A percentile compares a stretch with the other conserved stretches of the same genome.
phyloP scores from a whole-genome alignment of 53 echinoderm and acorn worm species.

The Stichopus horrens region DNA sequence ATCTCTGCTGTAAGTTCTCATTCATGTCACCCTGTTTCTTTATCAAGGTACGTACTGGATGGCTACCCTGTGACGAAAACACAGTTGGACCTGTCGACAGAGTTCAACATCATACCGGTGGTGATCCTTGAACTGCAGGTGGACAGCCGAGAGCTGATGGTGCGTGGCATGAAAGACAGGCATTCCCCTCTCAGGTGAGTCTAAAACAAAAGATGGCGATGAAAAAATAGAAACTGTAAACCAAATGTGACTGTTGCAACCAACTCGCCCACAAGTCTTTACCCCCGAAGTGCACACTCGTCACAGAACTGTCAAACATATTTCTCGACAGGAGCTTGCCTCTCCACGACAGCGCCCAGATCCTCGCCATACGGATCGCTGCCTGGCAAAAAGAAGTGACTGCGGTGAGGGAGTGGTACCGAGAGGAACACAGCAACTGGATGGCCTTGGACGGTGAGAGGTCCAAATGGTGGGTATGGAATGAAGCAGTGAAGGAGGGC shows the following conservation, averaged over 20 bases:
- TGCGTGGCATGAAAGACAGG: slow-evolving; percentile 92
- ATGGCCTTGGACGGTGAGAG: slow-evolving; percentile 73
- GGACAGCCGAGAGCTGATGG: slow-evolving; percentile 95
- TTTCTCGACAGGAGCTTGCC: slow-evolving; percentile 63
- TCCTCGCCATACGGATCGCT: slow-evolving; percentile 83
- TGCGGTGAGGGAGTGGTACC: slow-evolving; percentile 86
- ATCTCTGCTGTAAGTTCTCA: too few relatives aligned
- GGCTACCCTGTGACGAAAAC: slow-evolving; percentile 85
- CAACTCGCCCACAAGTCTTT: too few relatives aligned
- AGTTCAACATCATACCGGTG: slow-evolving; percentile 89
- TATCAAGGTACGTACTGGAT: slow-evolving; percentile 78
- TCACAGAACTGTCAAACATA: too few relatives aligned
- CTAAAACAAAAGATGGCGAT: background rate
- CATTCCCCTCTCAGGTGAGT: slow-evolving; percentile 80
- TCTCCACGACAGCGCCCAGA: slow-evolving; percentile 95
- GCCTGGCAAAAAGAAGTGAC: slow-evolving; percentile 98
- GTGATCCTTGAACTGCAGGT: slow-evolving; percentile 81
- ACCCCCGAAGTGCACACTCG: too few relatives aligned
- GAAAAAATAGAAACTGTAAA: background rate
- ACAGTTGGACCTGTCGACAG: slow-evolving; percentile 90
- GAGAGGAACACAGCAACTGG: slow-evolving; percentile 94
- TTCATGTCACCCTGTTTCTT: background rate
- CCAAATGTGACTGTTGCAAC: too few relatives aligned
- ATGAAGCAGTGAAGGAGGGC: slow-evolving; percentile 66
- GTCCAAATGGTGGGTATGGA: slow-evolving; percentile 99